Percentiles rank a stretch among this genome's conserved stretches.
Evolutionary conservation across 2,113 vertebrate genomes (phyloP).

Genomic region (Arvicanthis niloticus): DNA sequence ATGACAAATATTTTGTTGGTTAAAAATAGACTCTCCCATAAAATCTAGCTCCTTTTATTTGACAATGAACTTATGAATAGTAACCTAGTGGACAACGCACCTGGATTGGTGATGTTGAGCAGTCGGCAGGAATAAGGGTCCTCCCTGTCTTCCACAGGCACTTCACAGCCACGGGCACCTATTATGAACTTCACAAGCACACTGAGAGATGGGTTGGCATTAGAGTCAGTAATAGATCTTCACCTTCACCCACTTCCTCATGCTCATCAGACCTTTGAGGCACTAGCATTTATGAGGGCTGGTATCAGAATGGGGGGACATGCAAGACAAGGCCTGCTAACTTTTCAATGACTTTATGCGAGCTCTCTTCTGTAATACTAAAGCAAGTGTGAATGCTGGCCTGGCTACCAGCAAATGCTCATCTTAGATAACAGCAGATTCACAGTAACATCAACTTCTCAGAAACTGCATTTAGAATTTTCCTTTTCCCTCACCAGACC

Average conservation of each 20-base stretch:
- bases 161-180: slow-evolving; percentile 92
- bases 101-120: slow-evolving; percentile 95
- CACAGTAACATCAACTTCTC: neutral
- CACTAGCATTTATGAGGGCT: neutral
- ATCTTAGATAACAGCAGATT: neutral
- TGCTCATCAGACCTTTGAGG: slow-evolving; percentile 6
- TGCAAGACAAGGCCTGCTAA: neutral
- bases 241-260: slow-evolving; percentile 39
- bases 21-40: neutral
- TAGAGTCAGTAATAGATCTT: slow-evolving; percentile 77
- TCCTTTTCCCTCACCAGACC: neutral
- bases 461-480: neutral
- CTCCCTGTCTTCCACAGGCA: slow-evolving; percentile 96
- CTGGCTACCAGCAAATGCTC: neutral
- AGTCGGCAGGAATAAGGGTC: slow-evolving; percentile 96
- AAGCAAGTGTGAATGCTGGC: neutral
- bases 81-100: slow-evolving; percentile 82
- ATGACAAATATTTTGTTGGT: neutral
- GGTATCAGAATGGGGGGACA: neutral
- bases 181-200: slow-evolving; percentile 98
- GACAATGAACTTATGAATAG: fast-evolving
- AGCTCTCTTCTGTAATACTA: neutral
- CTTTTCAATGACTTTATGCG: neutral
- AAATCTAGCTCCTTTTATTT: neutral
- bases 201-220: slow-evolving; percentile 87